These are phyloP conservation scores for Luperina testacea DNA, from an alignment of 2,888 invertebrate genomes.

Conservation along the genomic window DNA sequence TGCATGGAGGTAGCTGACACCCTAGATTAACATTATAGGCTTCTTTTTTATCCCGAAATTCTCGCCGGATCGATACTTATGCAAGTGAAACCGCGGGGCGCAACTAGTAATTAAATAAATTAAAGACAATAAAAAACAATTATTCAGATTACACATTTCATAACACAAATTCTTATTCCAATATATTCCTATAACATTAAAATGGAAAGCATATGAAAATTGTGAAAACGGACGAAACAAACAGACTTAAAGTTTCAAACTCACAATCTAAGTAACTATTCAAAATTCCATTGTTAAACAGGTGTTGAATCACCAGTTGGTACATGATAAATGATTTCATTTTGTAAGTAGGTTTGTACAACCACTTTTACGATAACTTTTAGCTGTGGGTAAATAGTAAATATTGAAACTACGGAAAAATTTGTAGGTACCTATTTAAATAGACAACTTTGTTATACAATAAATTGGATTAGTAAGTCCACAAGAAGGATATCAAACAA, in stretches of 20 bases:
- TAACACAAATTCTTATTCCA: too few relatives aligned
- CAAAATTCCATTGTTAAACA: background rate
- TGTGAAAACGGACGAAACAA: background rate
- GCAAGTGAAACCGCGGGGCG: too few relatives aligned
- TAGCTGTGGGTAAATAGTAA: too few relatives aligned
- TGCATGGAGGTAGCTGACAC: too few relatives aligned
- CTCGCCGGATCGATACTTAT: too few relatives aligned
- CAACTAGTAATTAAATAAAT: too few relatives aligned
- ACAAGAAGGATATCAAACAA: slow-evolving; percentile 45
- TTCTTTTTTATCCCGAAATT: too few relatives aligned
- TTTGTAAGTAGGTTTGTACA: too few relatives aligned
- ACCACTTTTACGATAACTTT: too few relatives aligned
- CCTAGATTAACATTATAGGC: too few relatives aligned
- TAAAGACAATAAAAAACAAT: too few relatives aligned
- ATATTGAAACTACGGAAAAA: background rate
- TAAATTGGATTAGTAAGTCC: slow-evolving; percentile 38
- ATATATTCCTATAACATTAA: too few relatives aligned
- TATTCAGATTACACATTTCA: background rate
- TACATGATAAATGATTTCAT: background rate
- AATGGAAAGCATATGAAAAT: background rate
- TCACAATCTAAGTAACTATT: background rate
- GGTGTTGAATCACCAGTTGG: background rate
- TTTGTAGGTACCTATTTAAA: background rate
- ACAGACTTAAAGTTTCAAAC: background rate
- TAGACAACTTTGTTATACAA: slow-evolving; percentile 17